These are phyloP conservation scores for Eurytoma californica DNA, from an alignment of 2,888 invertebrate genomes.

Conservation along the genomic window DNA sequence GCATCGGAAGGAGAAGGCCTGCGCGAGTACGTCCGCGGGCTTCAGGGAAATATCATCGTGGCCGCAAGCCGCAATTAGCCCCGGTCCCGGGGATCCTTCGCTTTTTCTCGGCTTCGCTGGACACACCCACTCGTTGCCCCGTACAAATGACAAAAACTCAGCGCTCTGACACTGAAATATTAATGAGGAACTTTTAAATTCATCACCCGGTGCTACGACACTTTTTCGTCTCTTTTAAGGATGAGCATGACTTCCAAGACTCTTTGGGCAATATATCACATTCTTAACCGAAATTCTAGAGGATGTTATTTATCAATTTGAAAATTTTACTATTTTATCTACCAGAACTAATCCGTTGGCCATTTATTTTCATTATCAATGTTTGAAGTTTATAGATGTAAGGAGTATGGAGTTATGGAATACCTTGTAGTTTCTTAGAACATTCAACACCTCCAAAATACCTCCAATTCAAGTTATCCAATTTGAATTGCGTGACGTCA, in stretches of 20 bases:
- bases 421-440: too few species aligned
- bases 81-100: neutral
- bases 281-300: neutral
- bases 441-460: too few species aligned
- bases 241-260: neutral
- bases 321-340: neutral
- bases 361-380: too few species aligned
- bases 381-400: too few species aligned
- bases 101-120: slow-evolving; percentile 29
- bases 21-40: neutral
- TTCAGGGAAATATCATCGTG: slow-evolving; percentile 8
- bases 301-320: neutral
- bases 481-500: too few species aligned
- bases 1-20: slow-evolving; percentile 35
- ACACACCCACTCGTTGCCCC: slow-evolving; percentile 57
- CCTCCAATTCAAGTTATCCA: too few species aligned
- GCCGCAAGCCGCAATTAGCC: slow-evolving; percentile 24
- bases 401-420: too few species aligned
- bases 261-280: slow-evolving; percentile 16
- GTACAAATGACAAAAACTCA: slow-evolving; percentile 69
- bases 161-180: slow-evolving; percentile 69
- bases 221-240: slow-evolving; percentile 1
- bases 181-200: slow-evolving; percentile 61
- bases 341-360: too few species aligned
- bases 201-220: slow-evolving; percentile 33